Evolutionary conservation across 2,113 vertebrate species (phyloP).

Genomic region (Daubentonia madagascariensis): DNA sequence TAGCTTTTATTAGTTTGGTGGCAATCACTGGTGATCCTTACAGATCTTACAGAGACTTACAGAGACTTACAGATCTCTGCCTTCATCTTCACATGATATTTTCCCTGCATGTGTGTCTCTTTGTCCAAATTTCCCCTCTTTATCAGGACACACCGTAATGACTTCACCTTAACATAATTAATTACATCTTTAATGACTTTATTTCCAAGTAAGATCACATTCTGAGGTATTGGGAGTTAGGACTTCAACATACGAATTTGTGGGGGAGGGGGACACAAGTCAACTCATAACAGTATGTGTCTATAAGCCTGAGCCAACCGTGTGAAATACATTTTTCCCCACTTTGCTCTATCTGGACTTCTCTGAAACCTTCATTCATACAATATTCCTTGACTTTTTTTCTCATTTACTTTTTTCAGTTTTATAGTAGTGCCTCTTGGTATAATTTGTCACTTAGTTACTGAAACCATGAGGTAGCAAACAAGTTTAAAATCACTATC

Average conservation of each 20-base stretch:
- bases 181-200: background rate
- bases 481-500: background rate
- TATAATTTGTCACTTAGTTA: background rate
- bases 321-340: background rate
- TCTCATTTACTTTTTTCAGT: background rate
- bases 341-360: background rate
- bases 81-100: background rate
- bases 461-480: background rate
- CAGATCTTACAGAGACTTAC: too few relatives aligned
- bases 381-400: background rate
- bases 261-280: fast-evolving
- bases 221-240: background rate
- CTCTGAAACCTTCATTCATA: background rate
- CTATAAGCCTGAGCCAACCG: background rate
- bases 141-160: background rate
- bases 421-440: background rate
- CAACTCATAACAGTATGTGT: background rate
- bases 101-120: background rate
- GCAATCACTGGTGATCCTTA: background rate
- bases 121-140: background rate
- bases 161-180: background rate
- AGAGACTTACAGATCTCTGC: background rate
- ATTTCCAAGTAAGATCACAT: background rate
- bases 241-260: background rate
- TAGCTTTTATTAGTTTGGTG: background rate